phyloP scores from a whole-genome alignment of 2,888 invertebrate species.

The Anorthoa munda region DNA sequence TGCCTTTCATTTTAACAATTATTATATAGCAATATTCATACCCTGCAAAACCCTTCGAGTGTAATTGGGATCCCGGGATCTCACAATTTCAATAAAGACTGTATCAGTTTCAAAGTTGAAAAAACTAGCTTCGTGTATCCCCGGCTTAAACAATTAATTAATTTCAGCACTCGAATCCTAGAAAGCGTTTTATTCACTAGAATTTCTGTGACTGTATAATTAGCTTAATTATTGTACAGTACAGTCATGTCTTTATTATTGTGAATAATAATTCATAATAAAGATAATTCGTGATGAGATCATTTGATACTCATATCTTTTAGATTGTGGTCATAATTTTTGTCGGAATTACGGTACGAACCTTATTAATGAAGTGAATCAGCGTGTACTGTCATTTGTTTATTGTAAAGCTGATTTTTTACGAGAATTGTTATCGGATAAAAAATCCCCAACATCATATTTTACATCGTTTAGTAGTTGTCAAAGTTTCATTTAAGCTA shows the following conservation, averaged over 20 bases:
- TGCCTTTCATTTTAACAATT: too few species aligned
- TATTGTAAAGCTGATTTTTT: slow-evolving; percentile 13
- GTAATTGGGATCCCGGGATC: too few species aligned
- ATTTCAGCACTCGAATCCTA: slow-evolving; percentile 70
- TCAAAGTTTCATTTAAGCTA: not conserved
- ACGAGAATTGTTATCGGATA: slow-evolving; percentile 10
- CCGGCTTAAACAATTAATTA: slow-evolving; percentile 72
- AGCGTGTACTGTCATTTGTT: slow-evolving; percentile 22
- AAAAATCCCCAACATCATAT: not conserved
- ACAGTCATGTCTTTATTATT: slow-evolving; percentile 51
- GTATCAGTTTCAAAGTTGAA: not conserved
- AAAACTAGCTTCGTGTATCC: not conserved
- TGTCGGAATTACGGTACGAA: slow-evolving; percentile 40
- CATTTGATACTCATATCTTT: slow-evolving; percentile 39
- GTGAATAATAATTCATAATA: slow-evolving; percentile 45
- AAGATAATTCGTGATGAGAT: slow-evolving; percentile 56
- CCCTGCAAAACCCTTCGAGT: too few species aligned
- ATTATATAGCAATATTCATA: too few species aligned
- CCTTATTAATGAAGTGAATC: slow-evolving; percentile 43
- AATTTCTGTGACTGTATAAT: slow-evolving; percentile 60
- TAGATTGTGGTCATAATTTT: slow-evolving; percentile 49
- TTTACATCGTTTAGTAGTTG: not conserved
- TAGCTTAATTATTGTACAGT: slow-evolving; percentile 32
- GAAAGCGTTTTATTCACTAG: slow-evolving; percentile 58
- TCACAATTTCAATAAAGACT: too few species aligned